Base-by-base conservation (phyloP, 2,888 invertebrate species). In the Sipunculus nudus region DNA sequence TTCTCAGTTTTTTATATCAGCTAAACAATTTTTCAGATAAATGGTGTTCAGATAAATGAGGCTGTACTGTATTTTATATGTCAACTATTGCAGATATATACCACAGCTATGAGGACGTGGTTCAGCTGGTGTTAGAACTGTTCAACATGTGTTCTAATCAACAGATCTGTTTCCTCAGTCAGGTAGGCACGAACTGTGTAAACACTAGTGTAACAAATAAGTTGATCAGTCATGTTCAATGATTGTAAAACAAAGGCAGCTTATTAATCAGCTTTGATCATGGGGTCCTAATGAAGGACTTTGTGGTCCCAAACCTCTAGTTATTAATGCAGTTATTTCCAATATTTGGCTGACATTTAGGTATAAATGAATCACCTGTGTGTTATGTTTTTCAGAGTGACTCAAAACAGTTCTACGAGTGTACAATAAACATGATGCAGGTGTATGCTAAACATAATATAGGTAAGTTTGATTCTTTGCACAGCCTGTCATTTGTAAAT, bases 41-140 rank as follows among this genome's bases (percentile, higher is more conserved):
- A n/a, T n/a, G n/a, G n/a, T n/a, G n/a, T n/a, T n/a, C n/a, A n/a
- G n/a, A n/a, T n/a, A n/a, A n/a, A n/a, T n/a, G n/a, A n/a, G n/a
- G n/a, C n/a, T n/a, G n/a, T n/a, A n/a, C n/a, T n/a, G n/a, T n/a
- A n/a, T n/a, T 16, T 25, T 52, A 2, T 52, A 25, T 10, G n/a
- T 21, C 59, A 47, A 29, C 19, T 19, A 26, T 64, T 67, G 10
- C 74, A 80, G 89, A 87, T 63, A 80, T 90, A 32, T 93, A 91
- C 78, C 90, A 91, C 82, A 91, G 92, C 83, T 92, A 92, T 81
- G 90, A 90, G 56, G 88, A 89, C 58, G 88, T 94, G 60, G 91
- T 93, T 49, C 47, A 59, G 75, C 86, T 92, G 16, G 89, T 92
- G 43, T 84, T 92, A 61, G 89, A 90, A 77, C 83, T 93, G 39